Percentiles rank a stretch among this genome's conserved stretches.
phyloP scores from a whole-genome alignment of 37 sponge, comb jelly and placozoan species.

The Oopsacas minuta region DNA sequence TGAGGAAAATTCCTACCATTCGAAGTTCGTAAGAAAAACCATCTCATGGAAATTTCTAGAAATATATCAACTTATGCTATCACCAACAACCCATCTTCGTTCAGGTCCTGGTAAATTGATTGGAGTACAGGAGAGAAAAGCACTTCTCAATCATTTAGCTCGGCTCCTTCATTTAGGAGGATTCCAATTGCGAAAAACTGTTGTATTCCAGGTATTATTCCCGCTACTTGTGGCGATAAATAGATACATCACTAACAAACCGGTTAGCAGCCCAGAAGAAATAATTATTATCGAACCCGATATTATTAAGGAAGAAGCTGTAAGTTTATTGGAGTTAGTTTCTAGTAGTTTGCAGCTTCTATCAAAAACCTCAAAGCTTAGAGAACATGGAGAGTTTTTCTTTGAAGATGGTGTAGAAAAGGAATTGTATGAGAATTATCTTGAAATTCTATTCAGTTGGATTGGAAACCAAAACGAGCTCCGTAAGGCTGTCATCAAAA shows the following conservation, averaged over 20 bases:
- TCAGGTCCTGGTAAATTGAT: background rate
- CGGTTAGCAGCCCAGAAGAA: background rate
- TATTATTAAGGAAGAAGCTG: background rate
- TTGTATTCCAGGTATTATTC: background rate
- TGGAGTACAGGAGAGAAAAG: background rate
- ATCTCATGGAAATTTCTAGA: background rate
- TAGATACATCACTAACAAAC: background rate
- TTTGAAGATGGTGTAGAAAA: constrained; percentile 7
- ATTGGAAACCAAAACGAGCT: background rate
- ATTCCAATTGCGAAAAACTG: background rate
- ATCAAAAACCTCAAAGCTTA: background rate
- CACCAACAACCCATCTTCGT: background rate
- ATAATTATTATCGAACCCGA: background rate
- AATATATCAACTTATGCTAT: background rate
- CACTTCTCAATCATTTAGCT: background rate
- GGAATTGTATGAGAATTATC: background rate
- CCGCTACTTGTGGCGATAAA: background rate
- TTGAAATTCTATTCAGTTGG: background rate
- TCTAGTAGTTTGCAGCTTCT: background rate
- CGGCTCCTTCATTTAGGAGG: background rate
- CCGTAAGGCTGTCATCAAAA: background rate
- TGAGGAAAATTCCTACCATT: background rate
- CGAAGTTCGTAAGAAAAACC: background rate
- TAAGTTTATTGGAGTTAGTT: background rate
- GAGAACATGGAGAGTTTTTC: background rate